Evolutionary conservation across 2,888 invertebrate genomes (phyloP).

Genomic region (Antheraea assamensis): DNA sequence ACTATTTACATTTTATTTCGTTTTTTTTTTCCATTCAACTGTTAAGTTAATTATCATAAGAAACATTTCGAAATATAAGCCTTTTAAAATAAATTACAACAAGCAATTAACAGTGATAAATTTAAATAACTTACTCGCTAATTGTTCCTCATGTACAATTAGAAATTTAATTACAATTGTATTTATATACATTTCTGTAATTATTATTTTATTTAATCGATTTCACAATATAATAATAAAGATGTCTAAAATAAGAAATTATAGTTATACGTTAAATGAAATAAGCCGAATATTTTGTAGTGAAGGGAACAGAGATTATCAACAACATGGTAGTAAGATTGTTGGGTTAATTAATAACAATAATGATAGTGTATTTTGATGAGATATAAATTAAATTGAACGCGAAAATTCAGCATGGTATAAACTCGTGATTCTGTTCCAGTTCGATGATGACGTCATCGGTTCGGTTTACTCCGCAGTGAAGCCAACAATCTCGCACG

Average conservation of each 20-base stretch:
- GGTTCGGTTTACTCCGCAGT: no score
- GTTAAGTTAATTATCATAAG: not conserved
- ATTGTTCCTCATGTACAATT: constrained; percentile 78
- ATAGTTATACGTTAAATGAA: no score
- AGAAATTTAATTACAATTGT: constrained; percentile 47
- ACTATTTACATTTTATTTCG: not conserved
- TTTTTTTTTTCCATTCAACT: not conserved
- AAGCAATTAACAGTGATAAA: constrained; percentile 24
- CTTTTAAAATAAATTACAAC: constrained; percentile 10
- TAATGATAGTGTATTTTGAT: no score
- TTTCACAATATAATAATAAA: not conserved
- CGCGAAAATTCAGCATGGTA: no score
- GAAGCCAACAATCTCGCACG: no score
- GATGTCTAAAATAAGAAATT: not conserved
- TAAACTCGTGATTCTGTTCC: no score
- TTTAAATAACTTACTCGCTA: constrained; percentile 59
- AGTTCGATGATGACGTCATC: no score
- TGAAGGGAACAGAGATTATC: no score
- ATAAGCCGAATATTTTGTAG: no score
- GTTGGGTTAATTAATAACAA: no score
- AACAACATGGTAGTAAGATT: no score
- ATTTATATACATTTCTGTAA: constrained; percentile 45
- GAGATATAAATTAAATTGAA: no score
- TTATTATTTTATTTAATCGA: not conserved
- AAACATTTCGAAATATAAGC: not conserved